Evolutionary conservation across 2,113 vertebrate genomes (phyloP).

Genomic region (Pungitius pungitius): DNA sequence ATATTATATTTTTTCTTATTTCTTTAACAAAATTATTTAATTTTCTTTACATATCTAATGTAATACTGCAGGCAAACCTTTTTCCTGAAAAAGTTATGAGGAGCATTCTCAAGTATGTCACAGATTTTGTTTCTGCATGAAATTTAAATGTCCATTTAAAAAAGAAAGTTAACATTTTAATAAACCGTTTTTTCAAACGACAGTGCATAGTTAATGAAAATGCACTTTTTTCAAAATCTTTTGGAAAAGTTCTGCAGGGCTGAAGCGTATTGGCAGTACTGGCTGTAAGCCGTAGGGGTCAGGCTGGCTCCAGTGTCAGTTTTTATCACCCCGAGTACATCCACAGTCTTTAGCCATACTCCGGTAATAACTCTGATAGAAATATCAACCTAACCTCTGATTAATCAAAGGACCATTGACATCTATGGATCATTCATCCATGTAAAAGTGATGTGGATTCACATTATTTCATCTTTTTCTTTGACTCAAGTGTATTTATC

Average conservation of each 20-base stretch:
- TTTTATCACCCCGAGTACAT: not conserved
- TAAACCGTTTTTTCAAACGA: no score
- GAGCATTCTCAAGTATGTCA: not conserved
- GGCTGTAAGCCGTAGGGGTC: constrained; percentile 59
- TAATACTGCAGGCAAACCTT: not conserved
- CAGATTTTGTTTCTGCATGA: not conserved
- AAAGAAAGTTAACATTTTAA: no score
- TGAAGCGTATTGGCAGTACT: constrained; percentile 37
- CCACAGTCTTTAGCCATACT: not conserved
- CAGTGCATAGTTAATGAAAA: not conserved
- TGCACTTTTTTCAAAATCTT: no score
- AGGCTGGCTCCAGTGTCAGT: constrained; percentile 49
- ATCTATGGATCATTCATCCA: not conserved
- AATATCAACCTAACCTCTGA: not conserved
- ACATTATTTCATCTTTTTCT: not conserved
- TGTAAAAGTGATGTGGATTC: not conserved
- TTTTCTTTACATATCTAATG: not conserved
- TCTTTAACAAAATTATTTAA: not conserved
- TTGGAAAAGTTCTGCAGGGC: not conserved
- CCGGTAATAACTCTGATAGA: not conserved
- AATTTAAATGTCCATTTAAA: not conserved
- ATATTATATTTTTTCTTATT: not conserved
- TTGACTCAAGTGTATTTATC: not conserved
- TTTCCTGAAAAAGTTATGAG: not conserved
- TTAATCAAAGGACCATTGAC: not conserved